phyloP scores from a whole-genome alignment of 1,140 invertebrate genomes.

The Polypedilum pembai region DNA sequence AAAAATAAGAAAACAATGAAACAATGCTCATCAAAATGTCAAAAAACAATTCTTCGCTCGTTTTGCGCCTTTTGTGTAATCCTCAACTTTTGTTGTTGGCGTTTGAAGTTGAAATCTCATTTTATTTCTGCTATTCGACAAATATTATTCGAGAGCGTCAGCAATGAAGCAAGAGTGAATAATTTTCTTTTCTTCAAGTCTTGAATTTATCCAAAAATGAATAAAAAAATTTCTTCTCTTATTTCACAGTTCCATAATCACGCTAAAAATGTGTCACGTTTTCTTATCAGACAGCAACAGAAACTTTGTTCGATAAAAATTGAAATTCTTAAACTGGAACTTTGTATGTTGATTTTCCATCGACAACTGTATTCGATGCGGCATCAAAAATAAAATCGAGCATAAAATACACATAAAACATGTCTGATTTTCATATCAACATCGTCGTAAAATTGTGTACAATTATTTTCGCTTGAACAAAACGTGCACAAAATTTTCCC shows the following conservation, averaged over 20 bases:
- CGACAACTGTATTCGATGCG: slow-evolving; percentile 9
- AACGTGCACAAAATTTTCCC: slow-evolving; percentile 16
- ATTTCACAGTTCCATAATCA: neutral
- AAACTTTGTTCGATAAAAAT: neutral
- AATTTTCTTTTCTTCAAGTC: too few species aligned
- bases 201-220: neutral
- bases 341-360: slow-evolving; percentile 20
- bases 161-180: too few species aligned
- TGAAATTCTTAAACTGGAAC: neutral
- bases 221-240: neutral
- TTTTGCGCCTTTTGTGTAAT: neutral
- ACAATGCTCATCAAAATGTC: slow-evolving; percentile 17
- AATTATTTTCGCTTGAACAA: neutral
- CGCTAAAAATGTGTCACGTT: slow-evolving; percentile 2
- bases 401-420: slow-evolving; percentile 19
- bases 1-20: neutral
- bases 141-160: too few species aligned
- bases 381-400: slow-evolving; percentile 11
- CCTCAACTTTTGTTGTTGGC: neutral
- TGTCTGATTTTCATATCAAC: slow-evolving; percentile 12
- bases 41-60: slow-evolving; percentile 6
- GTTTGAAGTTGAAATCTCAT: neutral
- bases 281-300: neutral
- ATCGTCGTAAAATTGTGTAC: slow-evolving; percentile 17
- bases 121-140: neutral